Evolutionary conservation across 2,888 invertebrate genomes (phyloP).

Genomic region (Cryptosula pallasiana): DNA sequence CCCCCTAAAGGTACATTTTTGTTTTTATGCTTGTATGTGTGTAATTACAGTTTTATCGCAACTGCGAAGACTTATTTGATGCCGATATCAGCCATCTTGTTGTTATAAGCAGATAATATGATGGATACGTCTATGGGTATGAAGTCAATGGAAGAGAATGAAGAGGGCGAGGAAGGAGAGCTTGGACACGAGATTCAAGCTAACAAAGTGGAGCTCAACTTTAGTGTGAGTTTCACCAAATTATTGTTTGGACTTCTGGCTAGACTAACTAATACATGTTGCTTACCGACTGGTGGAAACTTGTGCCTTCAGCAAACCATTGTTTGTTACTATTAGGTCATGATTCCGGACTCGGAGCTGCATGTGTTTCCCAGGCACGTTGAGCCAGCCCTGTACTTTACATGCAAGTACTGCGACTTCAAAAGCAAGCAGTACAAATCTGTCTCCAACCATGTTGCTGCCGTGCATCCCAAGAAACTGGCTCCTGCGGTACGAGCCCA

Average conservation of each 20-base stretch:
- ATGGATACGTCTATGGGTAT: not conserved
- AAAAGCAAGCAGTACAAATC: slow-evolving; percentile 19
- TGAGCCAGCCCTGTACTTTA: slow-evolving; percentile 14
- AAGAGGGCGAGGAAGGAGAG: slow-evolving; percentile 1
- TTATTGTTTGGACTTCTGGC: too few relatives aligned
- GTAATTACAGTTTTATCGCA: too few relatives aligned
- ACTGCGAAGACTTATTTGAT: too few relatives aligned
- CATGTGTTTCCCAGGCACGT: slow-evolving; percentile 18
- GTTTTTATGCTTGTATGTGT: too few relatives aligned
- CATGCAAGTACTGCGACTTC: slow-evolving; percentile 20
- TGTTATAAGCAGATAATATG: not conserved
- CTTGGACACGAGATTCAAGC: slow-evolving; percentile 4
- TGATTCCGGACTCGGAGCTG: slow-evolving; percentile 20
- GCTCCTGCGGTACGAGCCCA: slow-evolving; percentile 14
- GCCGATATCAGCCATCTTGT: too few relatives aligned
- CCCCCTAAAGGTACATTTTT: too few relatives aligned
- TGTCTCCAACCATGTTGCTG: slow-evolving; percentile 18
- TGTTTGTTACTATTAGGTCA: slow-evolving; percentile 6
- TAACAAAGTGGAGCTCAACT: slow-evolving; percentile 18
- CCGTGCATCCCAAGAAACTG: slow-evolving; percentile 7
- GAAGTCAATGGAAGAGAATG: not conserved
- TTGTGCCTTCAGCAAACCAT: too few relatives aligned
- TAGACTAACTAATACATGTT: too few relatives aligned
- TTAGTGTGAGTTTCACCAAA: slow-evolving; percentile 8
- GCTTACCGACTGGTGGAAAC: too few relatives aligned